Conservation (phyloP, 2,797 vertebrate species). For the Leptoclinus maculatus region DNA sequence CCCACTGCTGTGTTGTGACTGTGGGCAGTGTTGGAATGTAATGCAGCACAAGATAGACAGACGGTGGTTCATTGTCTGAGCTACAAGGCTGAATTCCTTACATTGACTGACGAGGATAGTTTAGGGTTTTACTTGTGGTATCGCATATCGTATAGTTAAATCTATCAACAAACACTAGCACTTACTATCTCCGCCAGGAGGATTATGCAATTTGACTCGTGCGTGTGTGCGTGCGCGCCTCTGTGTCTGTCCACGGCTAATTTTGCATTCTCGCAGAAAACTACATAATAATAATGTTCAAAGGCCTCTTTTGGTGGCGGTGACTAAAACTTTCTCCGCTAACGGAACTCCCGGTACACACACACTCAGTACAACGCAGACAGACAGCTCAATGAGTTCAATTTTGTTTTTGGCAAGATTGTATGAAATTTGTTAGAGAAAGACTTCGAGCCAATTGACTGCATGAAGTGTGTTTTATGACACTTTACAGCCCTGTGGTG, state of each 20-base stretch:
- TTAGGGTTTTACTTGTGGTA: neutral
- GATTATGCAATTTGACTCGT: neutral
- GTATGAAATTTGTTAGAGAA: too few species aligned
- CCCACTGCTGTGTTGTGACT: constrained; percentile 41
- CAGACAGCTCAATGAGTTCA: neutral
- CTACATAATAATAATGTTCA: too few species aligned
- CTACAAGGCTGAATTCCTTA: constrained; percentile 54
- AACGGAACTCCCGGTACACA: neutral
- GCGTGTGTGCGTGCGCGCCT: too few species aligned
- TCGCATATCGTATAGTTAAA: neutral
- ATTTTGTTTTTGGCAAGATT: neutral
- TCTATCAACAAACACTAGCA: constrained; percentile 6
- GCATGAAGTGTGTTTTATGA: neutral
- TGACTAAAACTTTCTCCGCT: neutral
- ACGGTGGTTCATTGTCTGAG: constrained; percentile 45
- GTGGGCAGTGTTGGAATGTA: constrained; percentile 69
- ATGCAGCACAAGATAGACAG: constrained; percentile 35
- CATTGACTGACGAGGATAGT: constrained; percentile 32
- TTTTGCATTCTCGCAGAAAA: too few species aligned
- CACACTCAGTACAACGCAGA: neutral
- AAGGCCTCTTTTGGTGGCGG: neutral
- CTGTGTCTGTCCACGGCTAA: neutral
- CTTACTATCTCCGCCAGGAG: neutral
- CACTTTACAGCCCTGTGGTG: neutral
- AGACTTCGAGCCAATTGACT: neutral